A percentile compares a stretch with the other conserved stretches of the same genome.
Conservation (phyloP, 2,797 vertebrate species). For the Huso huso region DNA sequence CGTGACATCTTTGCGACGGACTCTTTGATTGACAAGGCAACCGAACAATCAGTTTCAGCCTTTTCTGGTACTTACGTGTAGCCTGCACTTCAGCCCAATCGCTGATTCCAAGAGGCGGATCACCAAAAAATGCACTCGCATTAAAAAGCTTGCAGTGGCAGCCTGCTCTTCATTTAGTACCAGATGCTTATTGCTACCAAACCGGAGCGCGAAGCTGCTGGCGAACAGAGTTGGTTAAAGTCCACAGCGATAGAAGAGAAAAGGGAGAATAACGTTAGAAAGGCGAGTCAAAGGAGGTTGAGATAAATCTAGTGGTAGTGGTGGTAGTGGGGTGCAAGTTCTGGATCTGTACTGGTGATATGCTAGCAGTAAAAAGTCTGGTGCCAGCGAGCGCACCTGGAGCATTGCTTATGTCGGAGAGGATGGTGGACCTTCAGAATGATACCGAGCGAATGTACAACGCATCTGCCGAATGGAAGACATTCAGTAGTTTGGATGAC, state of each 20-base stretch:
- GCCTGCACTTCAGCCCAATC: conserved; percentile 10
- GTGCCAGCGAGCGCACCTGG: conserved; percentile 15
- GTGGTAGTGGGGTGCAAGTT: not conserved
- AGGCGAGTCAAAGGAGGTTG: not conserved
- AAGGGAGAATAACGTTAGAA: not conserved
- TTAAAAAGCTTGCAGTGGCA: conserved; percentile 12
- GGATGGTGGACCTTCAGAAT: conserved; percentile 35
- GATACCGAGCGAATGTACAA: conserved; percentile 35
- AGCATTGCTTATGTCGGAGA: conserved; percentile 4
- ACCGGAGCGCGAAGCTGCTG: not conserved
- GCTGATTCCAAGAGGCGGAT: conserved; percentile 14
- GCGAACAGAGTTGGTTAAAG: not conserved
- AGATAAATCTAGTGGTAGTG: too few relatives aligned
- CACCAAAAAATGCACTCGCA: conserved; percentile 12
- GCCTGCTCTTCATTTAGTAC: not conserved
- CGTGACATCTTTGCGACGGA: too few relatives aligned
- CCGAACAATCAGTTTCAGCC: too few relatives aligned
- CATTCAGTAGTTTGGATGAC: conserved; percentile 46
- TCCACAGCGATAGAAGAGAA: not conserved
- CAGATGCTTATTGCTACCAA: not conserved
- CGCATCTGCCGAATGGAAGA: conserved; percentile 22
- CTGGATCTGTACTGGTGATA: conserved; percentile 17
- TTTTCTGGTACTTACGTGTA: too few relatives aligned
- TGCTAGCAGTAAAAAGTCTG: conserved; percentile 18
- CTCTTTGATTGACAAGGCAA: too few relatives aligned